Base-by-base conservation (phyloP, 2,888 invertebrate species). In the Isotomurus palustris region DNA sequence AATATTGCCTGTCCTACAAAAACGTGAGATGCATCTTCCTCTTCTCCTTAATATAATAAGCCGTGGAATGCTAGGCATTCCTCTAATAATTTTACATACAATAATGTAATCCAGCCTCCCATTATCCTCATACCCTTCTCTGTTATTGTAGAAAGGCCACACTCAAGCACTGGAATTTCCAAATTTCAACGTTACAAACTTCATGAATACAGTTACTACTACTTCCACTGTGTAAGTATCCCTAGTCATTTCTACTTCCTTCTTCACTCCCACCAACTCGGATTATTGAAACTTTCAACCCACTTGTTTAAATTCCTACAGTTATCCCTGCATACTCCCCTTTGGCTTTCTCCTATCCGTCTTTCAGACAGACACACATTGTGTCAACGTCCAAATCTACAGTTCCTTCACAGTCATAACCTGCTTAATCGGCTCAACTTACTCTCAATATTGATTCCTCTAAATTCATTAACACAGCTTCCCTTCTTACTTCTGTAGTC, bases 1-100 rank as follows among this genome's bases (percentile, higher is more conserved):
- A 69, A 69, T 67, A 69, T 67, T 67, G 59, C 64, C 69, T 69
- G 65, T 69, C 65, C 65, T 67, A 58, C 59, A 69, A 67, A 69
- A 67, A 69, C 69, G 67, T 69, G 69, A 69, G 67, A 67, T 69
- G 67, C 69, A 69, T 69, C 65, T 67, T 50, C 56, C 53, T 48
- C 52, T 54, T 58, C 45, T 55, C 53, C 48, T 64, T 50, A 59
- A 66, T 53, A 66, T 64, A 65, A 65, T 66, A 68, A 68, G 66
- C 65, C 57, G 27, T 52, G 66, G 65, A 68, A 68, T 66, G 56
- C 49, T 53, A 62, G 58, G 50, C 60, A 66, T 64, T 64, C 59
- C 55, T 43, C 58, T 66, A 64, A 66, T 68, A 68, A 68, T 68
- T 68, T 68, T 66, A 58, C 64, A 66, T 68, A 61, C 63, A 53